These are phyloP conservation scores for Passerina amoena DNA, from an alignment of 2,113 vertebrate genomes.

Conservation along the genomic window DNA sequence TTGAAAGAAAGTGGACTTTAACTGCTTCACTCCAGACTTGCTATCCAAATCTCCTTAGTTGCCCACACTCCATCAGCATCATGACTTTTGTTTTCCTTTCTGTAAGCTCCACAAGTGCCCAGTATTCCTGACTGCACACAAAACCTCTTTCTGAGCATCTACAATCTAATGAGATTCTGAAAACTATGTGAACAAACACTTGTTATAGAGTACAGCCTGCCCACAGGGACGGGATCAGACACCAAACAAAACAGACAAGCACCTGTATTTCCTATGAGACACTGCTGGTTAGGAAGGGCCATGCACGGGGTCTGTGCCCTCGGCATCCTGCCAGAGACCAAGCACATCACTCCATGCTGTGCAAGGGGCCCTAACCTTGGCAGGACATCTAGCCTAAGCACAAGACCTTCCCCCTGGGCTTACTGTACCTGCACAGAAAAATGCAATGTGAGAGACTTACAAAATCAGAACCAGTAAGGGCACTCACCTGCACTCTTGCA, in stretches of 20 bases:
- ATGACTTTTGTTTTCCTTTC: not conserved
- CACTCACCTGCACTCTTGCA: not conserved
- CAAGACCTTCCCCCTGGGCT: not conserved
- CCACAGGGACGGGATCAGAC: not conserved
- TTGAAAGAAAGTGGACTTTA: not conserved
- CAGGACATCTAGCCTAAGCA: not conserved
- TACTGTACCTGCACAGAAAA: not conserved
- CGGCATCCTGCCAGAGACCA: not conserved
- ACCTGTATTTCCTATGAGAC: not conserved
- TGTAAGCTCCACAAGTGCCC: not conserved
- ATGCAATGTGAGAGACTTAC: not conserved
- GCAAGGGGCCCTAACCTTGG: not conserved
- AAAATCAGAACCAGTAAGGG: not conserved
- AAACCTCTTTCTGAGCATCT: not conserved
- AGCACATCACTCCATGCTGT: not conserved
- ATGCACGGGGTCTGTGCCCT: rapidly evolving
- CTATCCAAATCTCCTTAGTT: not conserved
- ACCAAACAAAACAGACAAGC: not conserved
- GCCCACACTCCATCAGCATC: not conserved
- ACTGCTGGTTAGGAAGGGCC: not conserved
- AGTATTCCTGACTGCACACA: not conserved
- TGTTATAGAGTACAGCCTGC: not conserved
- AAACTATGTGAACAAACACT: not conserved
- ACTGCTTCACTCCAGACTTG: not conserved
- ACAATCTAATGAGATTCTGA: not conserved